Evolutionary conservation across 2,888 invertebrate genomes (phyloP).

Genomic region (Congeria kusceri): DNA sequence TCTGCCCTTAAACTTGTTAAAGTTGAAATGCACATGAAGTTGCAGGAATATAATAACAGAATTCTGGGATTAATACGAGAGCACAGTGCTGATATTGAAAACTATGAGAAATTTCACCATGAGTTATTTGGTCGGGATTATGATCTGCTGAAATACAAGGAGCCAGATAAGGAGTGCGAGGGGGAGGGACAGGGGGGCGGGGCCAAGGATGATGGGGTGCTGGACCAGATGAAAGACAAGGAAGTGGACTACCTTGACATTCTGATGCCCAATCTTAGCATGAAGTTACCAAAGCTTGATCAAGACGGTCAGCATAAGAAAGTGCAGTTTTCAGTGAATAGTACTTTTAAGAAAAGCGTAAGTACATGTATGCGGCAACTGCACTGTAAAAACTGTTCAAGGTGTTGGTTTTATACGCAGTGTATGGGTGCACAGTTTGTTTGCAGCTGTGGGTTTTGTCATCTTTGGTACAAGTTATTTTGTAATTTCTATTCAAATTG

Average conservation of each 20-base stretch:
- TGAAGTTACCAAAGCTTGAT: slow-evolving; percentile 55
- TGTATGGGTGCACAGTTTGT: too few species aligned
- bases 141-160: slow-evolving; percentile 4
- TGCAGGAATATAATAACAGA: slow-evolving; percentile 45
- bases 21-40: slow-evolving; percentile 60
- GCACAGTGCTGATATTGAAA: slow-evolving; percentile 40
- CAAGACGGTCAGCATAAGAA: slow-evolving; percentile 56
- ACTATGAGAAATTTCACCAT: slow-evolving; percentile 54
- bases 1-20: slow-evolving; percentile 58
- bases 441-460: too few species aligned
- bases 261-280: slow-evolving; percentile 52
- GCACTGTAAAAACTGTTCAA: neutral
- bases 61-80: slow-evolving; percentile 48
- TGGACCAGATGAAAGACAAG: slow-evolving; percentile 59
- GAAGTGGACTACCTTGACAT: slow-evolving; percentile 56
- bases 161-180: slow-evolving; percentile 15
- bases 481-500: too few species aligned
- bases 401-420: too few species aligned
- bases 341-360: slow-evolving; percentile 32
- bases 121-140: slow-evolving; percentile 41
- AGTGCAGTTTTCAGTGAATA: slow-evolving; percentile 57
- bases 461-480: too few species aligned
- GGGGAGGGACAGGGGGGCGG: neutral
- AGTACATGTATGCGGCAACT: slow-evolving; percentile 12
- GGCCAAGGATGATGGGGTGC: slow-evolving; percentile 22